Evolutionary conservation across 2,113 vertebrate genomes (phyloP).

Genomic region (Tetrao urogallus): DNA sequence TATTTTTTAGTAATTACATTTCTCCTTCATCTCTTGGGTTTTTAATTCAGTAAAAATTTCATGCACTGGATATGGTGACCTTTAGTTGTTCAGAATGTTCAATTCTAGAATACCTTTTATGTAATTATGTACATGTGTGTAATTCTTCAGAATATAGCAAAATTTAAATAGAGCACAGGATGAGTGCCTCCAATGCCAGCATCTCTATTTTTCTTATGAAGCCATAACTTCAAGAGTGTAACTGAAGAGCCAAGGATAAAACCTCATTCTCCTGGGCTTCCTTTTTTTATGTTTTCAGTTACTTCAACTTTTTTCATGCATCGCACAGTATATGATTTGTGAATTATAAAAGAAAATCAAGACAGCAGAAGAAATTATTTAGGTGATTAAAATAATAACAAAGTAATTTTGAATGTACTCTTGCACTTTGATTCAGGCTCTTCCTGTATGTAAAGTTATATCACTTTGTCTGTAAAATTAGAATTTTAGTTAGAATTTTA

Average conservation of each 20-base stretch:
- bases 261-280: neutral
- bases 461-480: too few species aligned
- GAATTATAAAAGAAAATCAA: neutral
- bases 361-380: neutral
- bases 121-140: neutral
- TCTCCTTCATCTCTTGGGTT: neutral
- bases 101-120: neutral
- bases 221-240: neutral
- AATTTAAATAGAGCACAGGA: neutral
- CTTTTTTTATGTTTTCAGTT: neutral
- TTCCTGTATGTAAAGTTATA: neutral
- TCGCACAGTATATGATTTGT: neutral
- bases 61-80: neutral
- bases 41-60: neutral
- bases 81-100: neutral
- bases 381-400: neutral
- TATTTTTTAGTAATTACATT: neutral
- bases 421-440: neutral
- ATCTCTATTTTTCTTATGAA: neutral
- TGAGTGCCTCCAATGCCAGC: neutral
- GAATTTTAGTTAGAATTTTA: too few species aligned
- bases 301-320: accelerated
- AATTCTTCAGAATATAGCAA: neutral
- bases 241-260: neutral
- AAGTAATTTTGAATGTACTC: neutral